Conservation (phyloP, 2,888 invertebrate species). For the Micoletzkya japonica region DNA sequence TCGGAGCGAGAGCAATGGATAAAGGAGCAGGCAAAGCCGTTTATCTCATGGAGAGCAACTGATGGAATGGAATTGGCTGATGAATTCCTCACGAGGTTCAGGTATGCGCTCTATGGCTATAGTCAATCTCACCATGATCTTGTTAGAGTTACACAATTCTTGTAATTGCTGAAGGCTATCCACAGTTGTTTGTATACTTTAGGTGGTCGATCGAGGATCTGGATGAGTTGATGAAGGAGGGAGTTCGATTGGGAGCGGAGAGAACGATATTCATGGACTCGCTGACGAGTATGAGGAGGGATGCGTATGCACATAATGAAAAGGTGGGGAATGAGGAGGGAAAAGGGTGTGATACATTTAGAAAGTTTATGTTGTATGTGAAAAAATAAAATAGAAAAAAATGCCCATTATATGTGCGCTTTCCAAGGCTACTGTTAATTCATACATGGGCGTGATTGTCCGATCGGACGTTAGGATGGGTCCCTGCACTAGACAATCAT, state of each 20-base stretch:
- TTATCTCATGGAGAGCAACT: background rate
- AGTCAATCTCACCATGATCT: background rate
- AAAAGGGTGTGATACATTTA: too few relatives aligned
- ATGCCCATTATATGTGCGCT: too few relatives aligned
- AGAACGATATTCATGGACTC: background rate
- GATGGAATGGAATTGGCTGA: slow-evolving; percentile 3
- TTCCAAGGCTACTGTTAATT: too few relatives aligned
- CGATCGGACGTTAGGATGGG: too few relatives aligned
- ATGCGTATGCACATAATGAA: background rate
- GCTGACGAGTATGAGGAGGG: background rate
- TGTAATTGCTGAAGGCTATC: background rate
- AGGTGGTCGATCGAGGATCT: background rate
- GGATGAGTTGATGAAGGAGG: background rate
- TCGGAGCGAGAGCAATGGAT: background rate
- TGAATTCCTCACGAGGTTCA: background rate
- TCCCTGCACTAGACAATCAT: too few relatives aligned
- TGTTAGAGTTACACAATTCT: background rate
- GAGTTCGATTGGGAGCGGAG: background rate
- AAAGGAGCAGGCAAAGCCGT: background rate
- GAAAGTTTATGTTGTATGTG: too few relatives aligned
- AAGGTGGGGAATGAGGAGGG: background rate
- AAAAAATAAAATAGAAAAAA: too few relatives aligned
- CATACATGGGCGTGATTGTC: too few relatives aligned
- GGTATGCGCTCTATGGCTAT: background rate
- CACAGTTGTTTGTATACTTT: background rate